A percentile compares a stretch with the other conserved stretches of the same genome.
Conservation (phyloP, 2,113 vertebrate genomes). For the Ictidomys tridecemlineatus region DNA sequence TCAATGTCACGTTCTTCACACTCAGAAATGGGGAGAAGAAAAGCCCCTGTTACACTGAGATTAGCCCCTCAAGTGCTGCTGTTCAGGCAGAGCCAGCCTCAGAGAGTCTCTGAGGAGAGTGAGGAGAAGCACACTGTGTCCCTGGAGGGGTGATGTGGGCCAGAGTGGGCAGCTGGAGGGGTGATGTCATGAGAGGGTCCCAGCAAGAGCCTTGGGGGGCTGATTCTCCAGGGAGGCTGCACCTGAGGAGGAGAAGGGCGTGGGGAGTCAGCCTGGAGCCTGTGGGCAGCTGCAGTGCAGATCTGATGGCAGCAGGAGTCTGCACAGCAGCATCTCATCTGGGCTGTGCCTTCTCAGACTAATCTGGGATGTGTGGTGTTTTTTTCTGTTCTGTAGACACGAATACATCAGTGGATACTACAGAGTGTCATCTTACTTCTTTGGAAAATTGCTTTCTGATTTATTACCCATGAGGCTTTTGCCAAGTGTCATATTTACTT, state of each 20-base stretch:
- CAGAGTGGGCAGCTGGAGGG: not conserved
- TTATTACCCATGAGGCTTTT: conserved; percentile 93
- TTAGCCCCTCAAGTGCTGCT: not conserved
- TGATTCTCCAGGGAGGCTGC: not conserved
- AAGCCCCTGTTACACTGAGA: not conserved
- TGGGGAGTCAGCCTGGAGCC: not conserved
- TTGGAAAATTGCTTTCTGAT: conserved; percentile 94
- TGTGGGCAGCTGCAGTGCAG: not conserved
- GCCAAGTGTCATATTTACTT: conserved; percentile 92
- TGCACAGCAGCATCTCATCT: not conserved
- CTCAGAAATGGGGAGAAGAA: not conserved
- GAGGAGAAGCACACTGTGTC: not conserved
- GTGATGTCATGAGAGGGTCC: not conserved
- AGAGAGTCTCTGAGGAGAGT: not conserved
- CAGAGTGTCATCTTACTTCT: conserved; percentile 94
- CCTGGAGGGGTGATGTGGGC: not conserved
- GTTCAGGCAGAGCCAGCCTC: not conserved
- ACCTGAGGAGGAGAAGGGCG: accelerated
- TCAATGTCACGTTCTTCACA: not conserved
- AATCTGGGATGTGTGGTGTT: not conserved
- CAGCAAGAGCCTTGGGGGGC: not conserved
- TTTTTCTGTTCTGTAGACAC: conserved; percentile 89
- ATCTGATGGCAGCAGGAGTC: not conserved
- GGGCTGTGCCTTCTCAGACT: not conserved
- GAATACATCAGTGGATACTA: conserved; percentile 99